Base-by-base conservation (phyloP, 2,888 invertebrate species). In the Epistrophe grossulariae region DNA sequence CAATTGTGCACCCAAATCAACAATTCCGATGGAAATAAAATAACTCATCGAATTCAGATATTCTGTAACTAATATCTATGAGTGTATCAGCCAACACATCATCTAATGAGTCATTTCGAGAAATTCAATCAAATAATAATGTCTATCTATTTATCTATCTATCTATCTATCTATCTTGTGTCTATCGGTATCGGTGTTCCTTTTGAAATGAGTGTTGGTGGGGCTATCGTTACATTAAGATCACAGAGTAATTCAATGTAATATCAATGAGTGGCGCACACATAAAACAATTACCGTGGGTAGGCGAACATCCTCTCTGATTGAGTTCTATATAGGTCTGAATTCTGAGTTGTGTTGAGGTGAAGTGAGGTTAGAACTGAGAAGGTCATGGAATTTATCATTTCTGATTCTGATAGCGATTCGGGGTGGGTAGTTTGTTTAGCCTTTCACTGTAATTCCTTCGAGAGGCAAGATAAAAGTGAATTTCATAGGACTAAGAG, bases 211-310 rank as follows among this genome's bases (percentile, higher is more conserved):
- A 66, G 45, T 77, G 66, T 52, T 59, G 60, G 60, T 60, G 62
- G 62, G 31, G 85, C 73, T 85, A 78, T 79, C 85, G 73, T 74
- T 81, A 82, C 82, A 85, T 85, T 74, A 70, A 62, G 73, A 85
- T 85, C 85, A 57, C 76, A 71, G 38, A 57, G 64, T 81, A 70
- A 78, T 79, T 82, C 82, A 52, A 81, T 79, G 78, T 82, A 85
- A 85, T 85, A 81, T 79, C 85, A 81, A 85, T 79, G 78, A 85
- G 74, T 62, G 68, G 81, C 70, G 48, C 57, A 80, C 72, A 81
- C 78, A 85, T 85, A 81, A 85, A 85, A 82, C 85, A 85, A 85
- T 85, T 85, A 82, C 78, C 78, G 70, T 45, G 35, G 38, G 24
- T 31, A 31, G 40, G 60, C 59, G 7, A 71, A 52, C 55, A 10